phyloP scores from a whole-genome alignment of 1,140 invertebrate species.

The Rhyzopertha dominica region DNA sequence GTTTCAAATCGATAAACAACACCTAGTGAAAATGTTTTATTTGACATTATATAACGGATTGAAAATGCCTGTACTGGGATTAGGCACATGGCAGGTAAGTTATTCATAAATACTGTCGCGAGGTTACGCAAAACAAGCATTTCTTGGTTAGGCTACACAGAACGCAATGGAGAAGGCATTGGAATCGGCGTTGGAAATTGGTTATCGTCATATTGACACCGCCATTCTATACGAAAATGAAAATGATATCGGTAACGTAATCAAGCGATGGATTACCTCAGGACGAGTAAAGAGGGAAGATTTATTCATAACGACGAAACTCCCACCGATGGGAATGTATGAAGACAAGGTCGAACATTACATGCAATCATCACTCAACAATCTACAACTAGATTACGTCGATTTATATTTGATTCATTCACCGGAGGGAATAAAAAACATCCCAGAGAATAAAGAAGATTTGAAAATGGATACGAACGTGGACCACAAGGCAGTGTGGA shows the following conservation, averaged over 20 bases:
- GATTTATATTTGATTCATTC: constrained; percentile 80
- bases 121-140: too few species aligned
- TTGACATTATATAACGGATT: too few species aligned
- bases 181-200: constrained; percentile 56
- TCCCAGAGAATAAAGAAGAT: constrained; percentile 52
- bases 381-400: constrained; percentile 68
- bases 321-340: constrained; percentile 48
- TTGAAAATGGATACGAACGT: constrained; percentile 59
- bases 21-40: too few species aligned
- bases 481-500: constrained; percentile 66
- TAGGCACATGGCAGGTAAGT: constrained; percentile 29
- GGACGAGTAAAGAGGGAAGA: constrained; percentile 67
- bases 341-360: constrained; percentile 64
- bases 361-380: constrained; percentile 65
- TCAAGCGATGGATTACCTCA: constrained; percentile 66
- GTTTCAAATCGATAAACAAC: too few species aligned
- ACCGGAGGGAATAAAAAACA: constrained; percentile 61
- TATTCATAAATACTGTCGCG: neutral
- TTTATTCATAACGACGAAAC: constrained; percentile 74
- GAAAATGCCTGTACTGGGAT: constrained; percentile 24
- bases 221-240: constrained; percentile 75
- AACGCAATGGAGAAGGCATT: constrained; percentile 64
- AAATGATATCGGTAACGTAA: constrained; percentile 64
- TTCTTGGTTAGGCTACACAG: too few species aligned
- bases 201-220: constrained; percentile 68